Conservation (phyloP, 2,888 invertebrate genomes). For the Thalpophila matura region DNA sequence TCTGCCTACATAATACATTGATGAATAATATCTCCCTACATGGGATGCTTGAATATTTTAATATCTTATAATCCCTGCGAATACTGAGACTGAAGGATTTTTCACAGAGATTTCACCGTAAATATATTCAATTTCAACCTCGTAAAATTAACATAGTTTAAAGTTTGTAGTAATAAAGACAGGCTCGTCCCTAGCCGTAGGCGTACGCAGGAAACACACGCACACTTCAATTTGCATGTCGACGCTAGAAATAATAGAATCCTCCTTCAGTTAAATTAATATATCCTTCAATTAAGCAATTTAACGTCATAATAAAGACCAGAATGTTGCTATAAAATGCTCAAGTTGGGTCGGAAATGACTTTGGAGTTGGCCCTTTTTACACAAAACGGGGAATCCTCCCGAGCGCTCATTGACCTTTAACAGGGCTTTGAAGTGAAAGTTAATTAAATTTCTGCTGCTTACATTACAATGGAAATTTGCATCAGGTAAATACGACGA, state of each 20-base stretch:
- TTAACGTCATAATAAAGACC: constrained; percentile 78
- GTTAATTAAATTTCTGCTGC: constrained; percentile 87
- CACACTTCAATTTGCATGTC: constrained; percentile 61
- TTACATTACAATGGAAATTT: constrained; percentile 84
- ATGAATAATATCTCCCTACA: constrained; percentile 64
- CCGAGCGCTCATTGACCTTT: constrained; percentile 79
- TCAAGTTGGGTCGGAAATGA: constrained; percentile 76
- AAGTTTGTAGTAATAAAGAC: constrained; percentile 36
- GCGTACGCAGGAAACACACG: constrained; percentile 39
- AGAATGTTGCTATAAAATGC: constrained; percentile 76
- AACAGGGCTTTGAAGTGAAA: constrained; percentile 81
- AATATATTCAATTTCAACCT: constrained; percentile 38
- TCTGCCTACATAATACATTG: constrained; percentile 61
- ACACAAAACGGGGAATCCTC: constrained; percentile 78
- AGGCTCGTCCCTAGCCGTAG: constrained; percentile 13
- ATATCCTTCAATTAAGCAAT: constrained; percentile 78
- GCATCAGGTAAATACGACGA: constrained; percentile 73
- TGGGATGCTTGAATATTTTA: constrained; percentile 62
- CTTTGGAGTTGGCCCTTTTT: constrained; percentile 80
- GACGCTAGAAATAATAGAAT: constrained; percentile 61
- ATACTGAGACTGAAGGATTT: constrained; percentile 37
- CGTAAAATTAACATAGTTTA: constrained; percentile 53
- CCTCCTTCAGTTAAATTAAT: constrained; percentile 66
- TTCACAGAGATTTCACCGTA: constrained; percentile 36
- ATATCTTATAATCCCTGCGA: constrained; percentile 54